Evolutionary conservation across 23 tunicate species (phyloP).

Genomic region (Ciona savignyi): DNA sequence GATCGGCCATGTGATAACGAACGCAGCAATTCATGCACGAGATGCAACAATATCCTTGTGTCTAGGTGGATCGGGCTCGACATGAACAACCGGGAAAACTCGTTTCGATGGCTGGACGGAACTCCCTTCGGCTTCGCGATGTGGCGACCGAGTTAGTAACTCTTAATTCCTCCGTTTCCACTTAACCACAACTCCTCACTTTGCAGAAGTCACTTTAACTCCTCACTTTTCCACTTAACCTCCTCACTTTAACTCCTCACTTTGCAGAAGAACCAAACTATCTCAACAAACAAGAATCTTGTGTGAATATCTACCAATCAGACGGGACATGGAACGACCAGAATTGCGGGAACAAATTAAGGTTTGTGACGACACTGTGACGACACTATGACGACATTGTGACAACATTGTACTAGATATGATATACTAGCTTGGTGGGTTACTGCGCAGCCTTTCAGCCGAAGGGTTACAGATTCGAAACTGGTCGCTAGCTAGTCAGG

Average conservation of each 20-base stretch:
- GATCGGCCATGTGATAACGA: too few species aligned
- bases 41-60: neutral
- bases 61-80: slow-evolving; percentile 95
- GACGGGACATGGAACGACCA: slow-evolving; percentile 72
- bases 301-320: slow-evolving; percentile 30
- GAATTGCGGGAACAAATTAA: slow-evolving; percentile 58
- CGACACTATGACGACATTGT: too few species aligned
- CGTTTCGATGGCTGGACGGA: slow-evolving; percentile 69
- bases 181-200: neutral
- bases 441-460: too few species aligned
- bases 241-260: neutral
- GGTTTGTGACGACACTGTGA: slow-evolving; percentile 26
- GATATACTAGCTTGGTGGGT: too few species aligned
- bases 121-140: slow-evolving; percentile 22
- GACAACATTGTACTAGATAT: too few species aligned
- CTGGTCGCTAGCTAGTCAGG: too few species aligned
- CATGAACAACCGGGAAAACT: slow-evolving; percentile 61
- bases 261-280: slow-evolving; percentile 84
- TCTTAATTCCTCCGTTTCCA: neutral
- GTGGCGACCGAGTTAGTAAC: slow-evolving; percentile 55
- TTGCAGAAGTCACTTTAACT: neutral
- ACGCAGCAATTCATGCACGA: too few species aligned
- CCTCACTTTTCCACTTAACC: neutral
- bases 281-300: slow-evolving; percentile 73
- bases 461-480: too few species aligned